Evolutionary conservation across 1,140 invertebrate species (phyloP), one percentile per base, ranked within the genome.

Genomic region (Pogonus chalceus): DNA sequence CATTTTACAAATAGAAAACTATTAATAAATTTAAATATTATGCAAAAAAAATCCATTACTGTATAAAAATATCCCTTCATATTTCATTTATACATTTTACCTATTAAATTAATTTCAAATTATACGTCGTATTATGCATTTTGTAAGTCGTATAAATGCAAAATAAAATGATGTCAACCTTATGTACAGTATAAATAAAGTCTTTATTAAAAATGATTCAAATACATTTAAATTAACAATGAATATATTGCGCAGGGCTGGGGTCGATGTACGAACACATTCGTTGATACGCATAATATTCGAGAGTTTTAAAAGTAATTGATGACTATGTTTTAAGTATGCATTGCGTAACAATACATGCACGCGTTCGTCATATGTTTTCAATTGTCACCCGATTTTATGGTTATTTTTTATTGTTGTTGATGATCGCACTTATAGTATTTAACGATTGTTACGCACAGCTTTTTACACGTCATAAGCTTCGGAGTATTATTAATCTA

Each of bases 291-390:
- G 37, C 37, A 43, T 18, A 43, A 43, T 43, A 43, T 18, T 43
- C 18, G 9, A 4, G 18, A 43, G 37, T 43, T 43, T 43, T n/a
- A n/a, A 43, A 9, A 43, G 18, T 43, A 43, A 43, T 43, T 43
- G 37, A 43, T 43, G 37, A 43, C 37, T 43, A 16, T 14, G 7
- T 10, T 43, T 43, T 43, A n/a, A 4, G 18, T 43, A 43, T 43
- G 37, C 37, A 43, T 18, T 16, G 18, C 37, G 37, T 43, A 14
- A 31, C 26, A 43, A 9, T 10, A 16, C 3, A 7, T 3, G 18
- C 37, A 43, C 37, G 37, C 37, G 37, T 43, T 12, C 18, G 9
- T 43, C 37, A 43, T 43, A 43, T 43, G 37, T 43, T 43, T 43
- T 43, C 37, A 18, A 43, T 43, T 43, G 37, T 43, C 18, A 16